A percentile compares a stretch with the other conserved stretches of the same genome.
phyloP scores from a whole-genome alignment of 2,888 invertebrate genomes.

The Caenorhabditis sp. region DNA sequence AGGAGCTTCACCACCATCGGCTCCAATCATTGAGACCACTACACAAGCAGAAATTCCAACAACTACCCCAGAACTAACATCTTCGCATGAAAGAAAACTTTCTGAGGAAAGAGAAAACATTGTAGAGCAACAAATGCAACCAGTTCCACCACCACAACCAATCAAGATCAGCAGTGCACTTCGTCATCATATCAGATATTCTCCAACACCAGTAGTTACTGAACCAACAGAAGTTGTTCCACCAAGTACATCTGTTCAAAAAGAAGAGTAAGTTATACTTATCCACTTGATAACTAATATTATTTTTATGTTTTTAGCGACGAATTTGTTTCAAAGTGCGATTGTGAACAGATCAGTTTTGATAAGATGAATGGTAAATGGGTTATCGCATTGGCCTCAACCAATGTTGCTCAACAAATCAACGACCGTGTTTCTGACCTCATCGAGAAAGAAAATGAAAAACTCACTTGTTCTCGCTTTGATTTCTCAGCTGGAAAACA shows the following conservation, averaged over 20 bases:
- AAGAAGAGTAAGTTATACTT: slow-evolving; percentile 21
- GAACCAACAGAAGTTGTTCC: slow-evolving; percentile 24
- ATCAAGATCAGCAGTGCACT: slow-evolving; percentile 32
- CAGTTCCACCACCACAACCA: slow-evolving; percentile 33
- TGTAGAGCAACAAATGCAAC: slow-evolving; percentile 31
- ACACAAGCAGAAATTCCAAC: slow-evolving; percentile 4
- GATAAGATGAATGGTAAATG: slow-evolving; percentile 46
- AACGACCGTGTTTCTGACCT: slow-evolving; percentile 8
- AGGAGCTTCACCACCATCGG: slow-evolving; percentile 17
- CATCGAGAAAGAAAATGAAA: slow-evolving; percentile 16
- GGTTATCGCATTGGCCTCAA: slow-evolving; percentile 42
- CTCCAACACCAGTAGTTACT: slow-evolving; percentile 23
- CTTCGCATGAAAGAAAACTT: slow-evolving; percentile 32
- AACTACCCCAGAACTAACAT: slow-evolving; percentile 15
- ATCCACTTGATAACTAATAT: too few relatives aligned
- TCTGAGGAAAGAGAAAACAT: slow-evolving; percentile 30
- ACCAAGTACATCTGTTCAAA: slow-evolving; percentile 32
- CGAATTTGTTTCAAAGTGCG: slow-evolving; percentile 32
- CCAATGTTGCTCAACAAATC: slow-evolving; percentile 19
- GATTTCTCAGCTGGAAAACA: slow-evolving; percentile 42
- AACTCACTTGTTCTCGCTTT: slow-evolving; percentile 34
- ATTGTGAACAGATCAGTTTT: slow-evolving; percentile 28
- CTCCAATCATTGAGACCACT: slow-evolving; percentile 4
- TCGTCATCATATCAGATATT: slow-evolving; percentile 34
- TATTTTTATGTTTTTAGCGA: slow-evolving; percentile 28